Evolutionary conservation across 1,140 invertebrate species (phyloP), one percentile per base, ranked within the genome.

Genomic region (Venustaconcha ellipsiformis): DNA sequence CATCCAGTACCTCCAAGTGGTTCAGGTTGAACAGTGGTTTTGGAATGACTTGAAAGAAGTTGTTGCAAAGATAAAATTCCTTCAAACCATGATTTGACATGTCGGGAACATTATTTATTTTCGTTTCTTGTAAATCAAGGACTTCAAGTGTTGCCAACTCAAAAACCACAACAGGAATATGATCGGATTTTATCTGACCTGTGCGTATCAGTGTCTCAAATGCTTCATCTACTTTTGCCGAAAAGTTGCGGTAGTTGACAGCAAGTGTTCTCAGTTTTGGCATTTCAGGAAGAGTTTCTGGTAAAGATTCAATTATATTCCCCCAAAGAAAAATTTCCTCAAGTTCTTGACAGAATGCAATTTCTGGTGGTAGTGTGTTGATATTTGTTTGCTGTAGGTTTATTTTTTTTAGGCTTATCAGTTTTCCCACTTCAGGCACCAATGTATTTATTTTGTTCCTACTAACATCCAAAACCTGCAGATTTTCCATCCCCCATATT

Each of bases 101-200:
- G 14, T 88, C 84, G 18, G 89, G 89, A 37, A 90, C 70, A 69
- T 82, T 86, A 80, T 90, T 90, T 26, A 90, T 87, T 76, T 88
- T 88, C 48, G 87, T 88, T 68, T 80, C 80, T 67, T 89, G 86
- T 57, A 90, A 79, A 78, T 90, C 88, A 8, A 90, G 78, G 13
- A 74, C 74, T 76, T 86, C 77, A 30, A 90, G 77, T 74, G 80
- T 82, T 70, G 88, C 86, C 13, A 90, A 76, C 78, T 90, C 88
- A 82, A 90, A 90, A 20, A 90, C 82, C 57, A 90, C 88, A 18
- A 78, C 63, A 8, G 90, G 89, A 60, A 90, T 86, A 74, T 90
- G 88, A 78, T 90, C 88, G 0, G 89, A 90, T 57, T 84, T 86
- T 18, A 90, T 86, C 81, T 90, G 88, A 30, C 89, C 87, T 77